A percentile compares a stretch with the other conserved stretches of the same genome.
These are phyloP conservation scores for Drosophila basisetae DNA, from an alignment of 2,888 invertebrate genomes.

Conservation along the genomic window DNA sequence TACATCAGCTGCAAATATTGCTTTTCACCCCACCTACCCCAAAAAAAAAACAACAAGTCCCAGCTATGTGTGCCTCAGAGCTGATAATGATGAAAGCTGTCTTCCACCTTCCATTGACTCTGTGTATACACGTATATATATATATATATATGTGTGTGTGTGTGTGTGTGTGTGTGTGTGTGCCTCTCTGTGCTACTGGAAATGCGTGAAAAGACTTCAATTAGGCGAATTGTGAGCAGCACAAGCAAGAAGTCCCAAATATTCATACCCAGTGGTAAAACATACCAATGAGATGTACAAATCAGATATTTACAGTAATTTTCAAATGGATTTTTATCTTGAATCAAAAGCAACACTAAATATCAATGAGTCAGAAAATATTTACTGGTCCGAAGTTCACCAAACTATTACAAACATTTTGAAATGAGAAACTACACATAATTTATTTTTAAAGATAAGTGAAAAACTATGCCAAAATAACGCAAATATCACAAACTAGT, in stretches of 20 bases:
- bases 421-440: neutral
- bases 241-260: slow-evolving; percentile 36
- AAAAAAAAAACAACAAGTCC: neutral
- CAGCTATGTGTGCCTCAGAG: slow-evolving; percentile 25
- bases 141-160: neutral
- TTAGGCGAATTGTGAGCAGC: slow-evolving; percentile 69
- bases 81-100: slow-evolving; percentile 63
- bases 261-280: neutral
- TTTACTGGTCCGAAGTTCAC: neutral
- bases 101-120: slow-evolving; percentile 17
- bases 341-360: neutral
- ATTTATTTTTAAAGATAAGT: neutral
- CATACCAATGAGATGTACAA: neutral
- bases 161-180: slow-evolving; percentile 7
- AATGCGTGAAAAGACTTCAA: slow-evolving; percentile 74
- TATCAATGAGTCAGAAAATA: neutral
- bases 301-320: neutral
- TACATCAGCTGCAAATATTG: slow-evolving; percentile 81
- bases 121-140: neutral
- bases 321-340: neutral
- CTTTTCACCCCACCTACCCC: slow-evolving; percentile 35
- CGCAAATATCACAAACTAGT: neutral
- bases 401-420: neutral
- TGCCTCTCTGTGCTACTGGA: slow-evolving; percentile 26
- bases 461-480: neutral